Percentiles rank a stretch among this genome's conserved stretches.
phyloP scores from a whole-genome alignment of 2,113 vertebrate genomes.

The Crotalus helleri region DNA sequence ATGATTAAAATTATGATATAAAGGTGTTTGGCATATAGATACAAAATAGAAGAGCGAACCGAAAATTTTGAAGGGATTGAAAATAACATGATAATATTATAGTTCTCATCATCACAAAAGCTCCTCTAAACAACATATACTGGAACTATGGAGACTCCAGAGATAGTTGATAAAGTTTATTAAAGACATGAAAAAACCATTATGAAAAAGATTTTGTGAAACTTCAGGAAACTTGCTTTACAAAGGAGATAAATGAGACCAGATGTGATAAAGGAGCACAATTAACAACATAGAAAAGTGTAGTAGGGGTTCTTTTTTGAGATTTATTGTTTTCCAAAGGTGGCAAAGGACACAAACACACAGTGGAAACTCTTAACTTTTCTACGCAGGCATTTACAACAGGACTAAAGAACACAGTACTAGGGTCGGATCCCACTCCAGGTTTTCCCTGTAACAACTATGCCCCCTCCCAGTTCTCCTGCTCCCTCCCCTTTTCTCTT shows the following conservation, averaged over 20 bases:
- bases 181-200: slow-evolving; percentile 38
- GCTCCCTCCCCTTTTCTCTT: background rate
- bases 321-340: background rate
- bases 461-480: background rate
- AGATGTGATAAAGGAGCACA: slow-evolving; percentile 42
- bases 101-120: background rate
- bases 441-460: background rate
- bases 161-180: slow-evolving; percentile 44
- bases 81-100: background rate
- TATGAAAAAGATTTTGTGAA: slow-evolving; percentile 41
- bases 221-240: slow-evolving; percentile 52
- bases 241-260: slow-evolving; percentile 47
- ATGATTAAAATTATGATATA: background rate
- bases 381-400: background rate
- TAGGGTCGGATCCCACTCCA: background rate
- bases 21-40: background rate
- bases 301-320: background rate
- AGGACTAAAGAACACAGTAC: background rate
- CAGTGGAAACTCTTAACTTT: background rate
- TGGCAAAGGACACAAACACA: background rate
- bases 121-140: slow-evolving; percentile 35
- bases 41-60: background rate
- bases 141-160: slow-evolving; percentile 32
- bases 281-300: slow-evolving; percentile 50
- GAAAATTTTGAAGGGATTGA: background rate